Evolutionary conservation across 2,113 vertebrate genomes (phyloP).

Genomic region (Eulemur rufifrons): DNA sequence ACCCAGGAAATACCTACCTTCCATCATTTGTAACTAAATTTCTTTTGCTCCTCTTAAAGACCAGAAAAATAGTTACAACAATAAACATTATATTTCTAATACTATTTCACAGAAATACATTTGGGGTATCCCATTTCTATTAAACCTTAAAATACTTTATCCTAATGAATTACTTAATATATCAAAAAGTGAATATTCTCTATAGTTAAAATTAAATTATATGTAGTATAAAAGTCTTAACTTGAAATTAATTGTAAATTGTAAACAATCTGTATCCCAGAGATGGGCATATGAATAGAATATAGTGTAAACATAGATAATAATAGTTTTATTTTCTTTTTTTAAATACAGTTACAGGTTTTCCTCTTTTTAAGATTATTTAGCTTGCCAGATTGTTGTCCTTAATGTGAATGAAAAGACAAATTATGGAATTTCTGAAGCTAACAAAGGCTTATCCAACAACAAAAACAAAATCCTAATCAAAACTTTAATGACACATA

Average conservation of each 20-base stretch:
- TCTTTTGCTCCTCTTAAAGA: not conserved
- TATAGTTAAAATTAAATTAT: conserved; percentile 42
- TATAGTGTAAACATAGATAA: not conserved
- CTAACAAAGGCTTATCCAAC: not conserved
- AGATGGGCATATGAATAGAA: not conserved
- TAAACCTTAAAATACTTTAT: conserved; percentile 5
- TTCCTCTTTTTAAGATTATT: not conserved
- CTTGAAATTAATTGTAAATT: not conserved
- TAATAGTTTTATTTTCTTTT: not conserved
- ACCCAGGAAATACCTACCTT: not conserved
- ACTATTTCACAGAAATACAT: not conserved
- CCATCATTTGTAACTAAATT: not conserved
- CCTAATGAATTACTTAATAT: conserved; percentile 3
- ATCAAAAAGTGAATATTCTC: conserved; percentile 40
- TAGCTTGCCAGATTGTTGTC: not conserved
- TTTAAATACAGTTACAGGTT: not conserved
- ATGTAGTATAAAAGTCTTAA: not conserved
- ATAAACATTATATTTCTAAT: not conserved
- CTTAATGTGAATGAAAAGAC: not conserved
- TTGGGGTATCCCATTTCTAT: conserved; percentile 19
- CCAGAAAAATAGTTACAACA: not conserved
- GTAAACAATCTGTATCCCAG: not conserved
- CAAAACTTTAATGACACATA: not conserved
- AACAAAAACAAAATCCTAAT: not conserved
- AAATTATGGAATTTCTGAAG: not conserved